phyloP scores from a whole-genome alignment of 2,113 vertebrate genomes.

The Gallinago paraguaiae region DNA sequence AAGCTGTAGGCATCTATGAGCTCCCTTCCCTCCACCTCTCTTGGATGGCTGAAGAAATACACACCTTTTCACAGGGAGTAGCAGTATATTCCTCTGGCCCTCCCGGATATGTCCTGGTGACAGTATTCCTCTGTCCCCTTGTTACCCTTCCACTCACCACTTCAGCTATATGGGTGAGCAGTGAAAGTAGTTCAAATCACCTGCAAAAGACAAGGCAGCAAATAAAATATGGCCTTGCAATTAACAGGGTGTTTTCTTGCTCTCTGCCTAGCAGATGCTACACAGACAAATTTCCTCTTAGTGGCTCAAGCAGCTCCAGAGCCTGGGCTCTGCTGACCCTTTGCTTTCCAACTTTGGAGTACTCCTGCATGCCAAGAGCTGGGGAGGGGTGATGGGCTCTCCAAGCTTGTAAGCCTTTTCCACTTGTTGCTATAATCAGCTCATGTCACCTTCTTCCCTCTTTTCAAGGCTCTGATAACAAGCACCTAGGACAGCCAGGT shows the following conservation, averaged over 20 bases:
- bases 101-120: neutral
- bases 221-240: neutral
- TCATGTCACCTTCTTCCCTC: neutral
- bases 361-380: neutral
- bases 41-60: neutral
- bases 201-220: neutral
- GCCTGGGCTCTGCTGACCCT: neutral
- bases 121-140: neutral
- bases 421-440: neutral
- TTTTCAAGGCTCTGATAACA: constrained; percentile 28
- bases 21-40: neutral
- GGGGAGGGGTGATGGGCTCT: neutral
- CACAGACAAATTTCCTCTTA: neutral
- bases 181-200: neutral
- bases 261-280: neutral
- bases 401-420: neutral
- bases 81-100: neutral
- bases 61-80: neutral
- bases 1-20: neutral
- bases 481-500: neutral
- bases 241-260: neutral
- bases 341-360: neutral
- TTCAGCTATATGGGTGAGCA: neutral
- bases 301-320: neutral
- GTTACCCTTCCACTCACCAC: neutral